Conservation (phyloP, 2,113 vertebrate species). For the Oryzias curvinotus region DNA sequence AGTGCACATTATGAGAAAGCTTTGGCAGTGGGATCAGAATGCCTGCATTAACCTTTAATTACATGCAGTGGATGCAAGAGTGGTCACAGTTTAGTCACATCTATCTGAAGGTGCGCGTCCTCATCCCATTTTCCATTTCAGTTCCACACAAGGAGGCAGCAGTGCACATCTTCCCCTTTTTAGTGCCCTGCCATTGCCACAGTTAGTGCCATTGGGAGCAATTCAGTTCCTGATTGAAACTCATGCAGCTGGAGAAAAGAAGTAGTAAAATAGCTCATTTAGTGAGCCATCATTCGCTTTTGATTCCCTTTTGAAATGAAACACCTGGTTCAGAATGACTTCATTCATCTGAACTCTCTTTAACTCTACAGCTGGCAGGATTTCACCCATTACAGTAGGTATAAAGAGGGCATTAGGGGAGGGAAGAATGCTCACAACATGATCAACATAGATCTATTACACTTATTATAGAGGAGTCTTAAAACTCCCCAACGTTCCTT, state of each 20-base stretch:
- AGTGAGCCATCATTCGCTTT: conserved; percentile 34
- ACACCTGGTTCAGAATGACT: conserved; percentile 61
- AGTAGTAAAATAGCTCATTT: conserved; percentile 61
- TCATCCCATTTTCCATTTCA: conserved; percentile 29
- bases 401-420: conserved; percentile 18
- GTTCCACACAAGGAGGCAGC: conserved; percentile 13
- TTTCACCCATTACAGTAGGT: conserved; percentile 24
- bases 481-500: neutral
- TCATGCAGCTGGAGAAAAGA: conserved; percentile 51
- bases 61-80: conserved; percentile 12
- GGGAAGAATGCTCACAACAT: conserved; percentile 19
- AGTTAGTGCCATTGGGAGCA: conserved; percentile 40
- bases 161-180: conserved; percentile 18
- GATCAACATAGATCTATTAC: conserved; percentile 24
- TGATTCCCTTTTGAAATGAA: conserved; percentile 51
- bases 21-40: neutral
- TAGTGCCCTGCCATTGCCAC: conserved; percentile 20
- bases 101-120: conserved; percentile 14
- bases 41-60: conserved; percentile 20
- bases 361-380: conserved; percentile 45
- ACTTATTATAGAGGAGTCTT: neutral
- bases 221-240: conserved; percentile 52
- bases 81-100: conserved; percentile 18
- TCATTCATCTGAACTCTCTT: conserved; percentile 58
- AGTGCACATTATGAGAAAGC: neutral